Evolutionary conservation across 23 tunicate species (phyloP), one percentile per base, ranked within the genome.

Genomic region (Styela plicata): DNA sequence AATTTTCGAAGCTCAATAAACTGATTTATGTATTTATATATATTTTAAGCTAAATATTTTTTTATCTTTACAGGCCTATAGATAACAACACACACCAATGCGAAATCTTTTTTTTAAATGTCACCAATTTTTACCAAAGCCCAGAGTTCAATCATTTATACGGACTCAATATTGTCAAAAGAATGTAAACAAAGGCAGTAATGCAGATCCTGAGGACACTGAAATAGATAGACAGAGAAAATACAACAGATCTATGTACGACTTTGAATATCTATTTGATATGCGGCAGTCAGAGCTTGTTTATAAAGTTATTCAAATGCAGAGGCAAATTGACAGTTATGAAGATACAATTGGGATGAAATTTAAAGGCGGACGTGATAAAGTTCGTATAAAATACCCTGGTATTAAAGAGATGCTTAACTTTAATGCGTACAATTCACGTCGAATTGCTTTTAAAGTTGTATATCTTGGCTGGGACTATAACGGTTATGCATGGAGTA

Each of bases 381-480:
- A 89, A 89, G 34, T 90, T 17, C 82, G 95, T 18, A 35, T 90
- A 37, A 78, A 75, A 3, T 83, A 80, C 62, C 95, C 95, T 22
- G 70, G 74, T 74, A 78, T 66, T 26, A 82, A 83, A 19, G 82
- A 91, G 1, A 64, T 91, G 0, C 70, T 86, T 36, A 29, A 67
- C 71, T 26, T 20, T 19, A 57, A 78, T 1, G 34, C 10, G 23
- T 24, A 27, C 17, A 70, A 70, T 30, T 24, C 78, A 44, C 31
- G 97, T 35, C 86, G 74, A 70, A 74, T 91, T 76, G 97, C 97
- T 32, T 83, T 91, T 35, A 86, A 86, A 70, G 82, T 91, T 82
- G 31, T 83, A 18, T 91, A 91, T 33, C 63, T 80, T 33, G 97
- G 97, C 3, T 91, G 97, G 97, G 87, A 86, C 2, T 91, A 91